Conservation (phyloP, 2,113 vertebrate species). For the Chaetops frenatus region DNA sequence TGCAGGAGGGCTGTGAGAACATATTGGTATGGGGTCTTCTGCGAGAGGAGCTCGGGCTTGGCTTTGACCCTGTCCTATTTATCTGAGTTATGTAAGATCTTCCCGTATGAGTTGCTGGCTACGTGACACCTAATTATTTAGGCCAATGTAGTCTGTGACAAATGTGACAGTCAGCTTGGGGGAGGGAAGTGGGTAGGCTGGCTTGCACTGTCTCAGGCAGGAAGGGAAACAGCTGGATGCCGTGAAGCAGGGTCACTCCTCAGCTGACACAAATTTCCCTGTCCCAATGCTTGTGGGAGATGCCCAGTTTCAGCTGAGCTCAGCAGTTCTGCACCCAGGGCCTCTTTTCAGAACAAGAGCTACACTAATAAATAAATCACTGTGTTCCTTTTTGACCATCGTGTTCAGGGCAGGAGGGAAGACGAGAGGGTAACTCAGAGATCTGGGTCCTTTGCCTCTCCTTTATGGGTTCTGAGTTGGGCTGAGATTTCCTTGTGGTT, state of each 20-base stretch:
- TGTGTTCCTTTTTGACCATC: not conserved
- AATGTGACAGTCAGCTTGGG: slow-evolving; percentile 5
- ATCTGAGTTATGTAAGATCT: slow-evolving; percentile 38
- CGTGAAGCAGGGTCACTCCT: slow-evolving; percentile 21
- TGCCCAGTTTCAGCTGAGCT: slow-evolving; percentile 49
- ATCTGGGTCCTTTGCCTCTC: not conserved
- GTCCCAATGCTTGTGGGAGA: slow-evolving; percentile 13
- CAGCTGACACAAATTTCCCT: slow-evolving; percentile 42
- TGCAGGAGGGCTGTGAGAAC: not conserved
- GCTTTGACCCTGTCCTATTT: slow-evolving; percentile 25
- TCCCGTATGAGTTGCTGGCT: not conserved
- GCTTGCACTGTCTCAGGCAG: not conserved
- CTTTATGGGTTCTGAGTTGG: not conserved
- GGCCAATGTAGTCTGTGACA: slow-evolving; percentile 40
- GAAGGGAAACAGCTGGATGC: slow-evolving; percentile 44
- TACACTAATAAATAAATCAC: slow-evolving; percentile 43
- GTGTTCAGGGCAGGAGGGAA: not conserved
- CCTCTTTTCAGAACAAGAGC: slow-evolving; percentile 39
- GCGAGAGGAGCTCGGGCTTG: not conserved
- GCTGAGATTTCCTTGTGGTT: not conserved
- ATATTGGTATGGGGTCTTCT: not conserved
- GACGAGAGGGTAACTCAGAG: not conserved
- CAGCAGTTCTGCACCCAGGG: slow-evolving; percentile 35
- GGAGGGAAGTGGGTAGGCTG: slow-evolving; percentile 5
- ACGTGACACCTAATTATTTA: slow-evolving; percentile 46